phyloP scores from a whole-genome alignment of 2,888 invertebrate species.

The Pardosa pseudoannulata region DNA sequence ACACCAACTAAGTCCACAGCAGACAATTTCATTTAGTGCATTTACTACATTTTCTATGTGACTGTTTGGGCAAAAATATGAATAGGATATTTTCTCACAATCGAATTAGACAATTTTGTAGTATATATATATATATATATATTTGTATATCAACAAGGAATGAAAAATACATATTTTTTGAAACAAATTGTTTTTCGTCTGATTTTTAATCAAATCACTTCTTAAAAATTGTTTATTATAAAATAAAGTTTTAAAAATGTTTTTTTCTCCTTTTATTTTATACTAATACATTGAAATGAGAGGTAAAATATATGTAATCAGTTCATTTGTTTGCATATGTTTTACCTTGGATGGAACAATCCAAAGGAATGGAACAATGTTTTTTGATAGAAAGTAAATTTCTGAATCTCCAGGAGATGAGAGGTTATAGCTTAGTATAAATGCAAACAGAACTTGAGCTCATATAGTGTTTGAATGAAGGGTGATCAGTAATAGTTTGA shows the following conservation, averaged over 20 bases:
- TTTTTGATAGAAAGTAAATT: no score
- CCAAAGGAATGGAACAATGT: no score
- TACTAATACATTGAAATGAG: no score
- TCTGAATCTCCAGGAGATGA: no score
- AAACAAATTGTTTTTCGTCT: not conserved
- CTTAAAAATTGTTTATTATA: not conserved
- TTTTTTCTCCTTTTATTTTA: not conserved
- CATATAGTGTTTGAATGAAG: no score
- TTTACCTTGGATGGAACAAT: no score
- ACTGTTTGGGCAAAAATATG: not conserved
- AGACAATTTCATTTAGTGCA: conserved; percentile 37
- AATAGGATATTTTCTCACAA: conserved; percentile 9
- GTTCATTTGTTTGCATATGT: no score
- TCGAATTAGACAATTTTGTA: conserved; percentile 23
- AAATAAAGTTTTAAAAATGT: not conserved
- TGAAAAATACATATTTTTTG: conserved; percentile 28
- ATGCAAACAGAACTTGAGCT: no score
- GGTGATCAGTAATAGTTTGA: no score
- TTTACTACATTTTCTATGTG: not conserved
- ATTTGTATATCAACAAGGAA: conserved; percentile 32
- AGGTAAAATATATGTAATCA: no score
- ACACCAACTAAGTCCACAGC: conserved; percentile 81
- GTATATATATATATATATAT: conserved; percentile 30
- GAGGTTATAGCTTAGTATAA: no score
- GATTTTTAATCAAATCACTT: not conserved